phyloP scores from a whole-genome alignment of 1,140 invertebrate species.

The Drosophila nasuta region DNA sequence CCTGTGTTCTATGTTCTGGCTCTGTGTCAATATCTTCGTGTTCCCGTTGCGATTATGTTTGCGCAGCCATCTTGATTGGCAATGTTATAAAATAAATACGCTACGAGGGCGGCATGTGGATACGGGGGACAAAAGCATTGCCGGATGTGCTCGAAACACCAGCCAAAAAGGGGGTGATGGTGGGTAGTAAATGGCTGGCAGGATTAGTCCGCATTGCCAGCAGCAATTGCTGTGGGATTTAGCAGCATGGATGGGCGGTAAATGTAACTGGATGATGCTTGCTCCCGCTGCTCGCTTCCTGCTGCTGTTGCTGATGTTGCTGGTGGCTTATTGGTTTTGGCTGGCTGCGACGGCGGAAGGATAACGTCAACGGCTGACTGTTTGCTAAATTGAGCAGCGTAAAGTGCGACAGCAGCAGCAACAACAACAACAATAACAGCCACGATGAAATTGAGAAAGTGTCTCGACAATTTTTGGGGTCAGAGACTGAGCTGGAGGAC shows the following conservation, averaged over 20 bases:
- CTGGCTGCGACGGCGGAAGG: constrained; percentile 68
- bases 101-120: constrained; percentile 49
- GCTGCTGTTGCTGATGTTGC: constrained; percentile 43
- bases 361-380: constrained; percentile 82
- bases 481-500: constrained; percentile 12
- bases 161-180: constrained; percentile 13
- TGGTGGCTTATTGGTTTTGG: constrained; percentile 82
- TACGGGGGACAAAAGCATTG: constrained; percentile 11
- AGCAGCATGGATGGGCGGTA: constrained; percentile 50
- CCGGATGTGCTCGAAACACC: constrained; percentile 62
- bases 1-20: constrained; percentile 9
- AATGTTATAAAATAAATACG: constrained; percentile 85
- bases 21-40: constrained; percentile 52
- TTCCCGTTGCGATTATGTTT: constrained; percentile 80
- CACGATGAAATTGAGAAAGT: constrained; percentile 51
- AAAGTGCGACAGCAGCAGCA: constrained; percentile 70
- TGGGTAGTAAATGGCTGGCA: constrained; percentile 48
- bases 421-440: constrained; percentile 22
- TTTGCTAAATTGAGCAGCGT: constrained; percentile 82
- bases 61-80: constrained; percentile 84
- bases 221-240: constrained; percentile 80
- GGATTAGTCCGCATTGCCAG: constrained; percentile 76
- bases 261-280: constrained; percentile 51
- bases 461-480: constrained; percentile 36
- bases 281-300: constrained; percentile 36